A percentile compares a stretch with the other conserved stretches of the same genome.
Evolutionary conservation across 2,113 vertebrate species (phyloP).

Genomic region (Chinchilla lanigera): DNA sequence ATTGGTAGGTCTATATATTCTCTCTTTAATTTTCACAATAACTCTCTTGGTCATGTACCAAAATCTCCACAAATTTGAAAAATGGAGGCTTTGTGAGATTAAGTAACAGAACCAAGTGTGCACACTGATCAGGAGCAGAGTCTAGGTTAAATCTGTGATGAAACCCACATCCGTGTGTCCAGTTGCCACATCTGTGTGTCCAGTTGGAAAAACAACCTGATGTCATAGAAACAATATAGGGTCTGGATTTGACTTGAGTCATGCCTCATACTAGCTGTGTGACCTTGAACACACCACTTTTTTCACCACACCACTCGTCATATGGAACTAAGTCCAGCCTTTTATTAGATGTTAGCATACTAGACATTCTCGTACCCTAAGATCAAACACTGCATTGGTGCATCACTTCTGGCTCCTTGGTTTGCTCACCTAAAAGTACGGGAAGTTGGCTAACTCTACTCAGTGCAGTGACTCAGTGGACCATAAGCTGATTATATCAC

Average conservation of each 20-base stretch:
- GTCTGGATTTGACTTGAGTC: background rate
- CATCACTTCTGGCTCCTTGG: background rate
- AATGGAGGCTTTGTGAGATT: background rate
- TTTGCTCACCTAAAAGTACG: background rate
- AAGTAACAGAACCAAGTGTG: background rate
- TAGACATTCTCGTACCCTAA: background rate
- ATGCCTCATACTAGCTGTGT: background rate
- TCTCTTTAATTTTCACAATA: constrained; percentile 13
- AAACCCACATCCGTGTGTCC: background rate
- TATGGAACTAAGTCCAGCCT: background rate
- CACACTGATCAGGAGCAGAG: background rate
- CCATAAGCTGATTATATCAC: background rate
- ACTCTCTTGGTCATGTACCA: background rate
- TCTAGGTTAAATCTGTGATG: background rate
- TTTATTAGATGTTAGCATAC: background rate
- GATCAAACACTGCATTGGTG: background rate
- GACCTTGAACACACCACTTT: background rate
- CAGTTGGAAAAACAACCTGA: background rate
- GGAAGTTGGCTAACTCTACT: background rate
- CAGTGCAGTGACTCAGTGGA: background rate
- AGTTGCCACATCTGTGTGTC: too few relatives aligned
- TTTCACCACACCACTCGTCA: background rate
- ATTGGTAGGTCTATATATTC: background rate
- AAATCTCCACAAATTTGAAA: constrained; percentile 9
- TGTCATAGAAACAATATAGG: background rate